These are phyloP conservation scores for Brachyhypopomus occidentalis DNA, from an alignment of 2,113 vertebrate species.

Conservation along the genomic window DNA sequence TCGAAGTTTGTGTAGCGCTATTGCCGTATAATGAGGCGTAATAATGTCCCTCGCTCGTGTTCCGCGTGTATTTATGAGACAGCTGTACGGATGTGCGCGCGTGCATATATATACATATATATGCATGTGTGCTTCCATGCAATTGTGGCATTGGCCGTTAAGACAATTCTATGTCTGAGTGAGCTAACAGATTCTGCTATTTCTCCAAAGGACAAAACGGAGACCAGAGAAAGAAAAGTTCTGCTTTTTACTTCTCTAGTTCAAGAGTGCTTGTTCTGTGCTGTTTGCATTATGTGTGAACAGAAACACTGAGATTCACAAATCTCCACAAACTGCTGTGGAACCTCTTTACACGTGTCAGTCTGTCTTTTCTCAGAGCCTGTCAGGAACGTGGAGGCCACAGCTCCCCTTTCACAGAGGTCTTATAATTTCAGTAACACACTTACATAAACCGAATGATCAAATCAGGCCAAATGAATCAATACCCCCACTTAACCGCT, in stretches of 20 bases:
- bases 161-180: background rate
- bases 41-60: too few relatives aligned
- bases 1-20: too few relatives aligned
- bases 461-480: constrained; percentile 35
- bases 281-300: constrained; percentile 32
- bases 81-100: too few relatives aligned
- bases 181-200: background rate
- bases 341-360: constrained; percentile 28
- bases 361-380: constrained; percentile 16
- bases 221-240: background rate
- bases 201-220: constrained; percentile 9
- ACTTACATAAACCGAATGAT: constrained; percentile 32
- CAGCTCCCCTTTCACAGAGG: constrained; percentile 16
- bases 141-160: too few relatives aligned
- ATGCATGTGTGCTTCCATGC: too few relatives aligned
- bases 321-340: constrained; percentile 34
- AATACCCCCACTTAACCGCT: constrained; percentile 51
- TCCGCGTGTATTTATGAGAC: too few relatives aligned
- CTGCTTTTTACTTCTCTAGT: constrained; percentile 14
- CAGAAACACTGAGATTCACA: constrained; percentile 37
- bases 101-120: too few relatives aligned
- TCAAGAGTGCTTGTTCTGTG: background rate
- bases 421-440: constrained; percentile 15
- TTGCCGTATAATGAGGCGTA: too few relatives aligned
- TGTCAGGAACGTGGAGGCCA: constrained; percentile 34